Evolutionary conservation across 2,113 vertebrate genomes (phyloP).

Genomic region (Rafetus swinhoei): DNA sequence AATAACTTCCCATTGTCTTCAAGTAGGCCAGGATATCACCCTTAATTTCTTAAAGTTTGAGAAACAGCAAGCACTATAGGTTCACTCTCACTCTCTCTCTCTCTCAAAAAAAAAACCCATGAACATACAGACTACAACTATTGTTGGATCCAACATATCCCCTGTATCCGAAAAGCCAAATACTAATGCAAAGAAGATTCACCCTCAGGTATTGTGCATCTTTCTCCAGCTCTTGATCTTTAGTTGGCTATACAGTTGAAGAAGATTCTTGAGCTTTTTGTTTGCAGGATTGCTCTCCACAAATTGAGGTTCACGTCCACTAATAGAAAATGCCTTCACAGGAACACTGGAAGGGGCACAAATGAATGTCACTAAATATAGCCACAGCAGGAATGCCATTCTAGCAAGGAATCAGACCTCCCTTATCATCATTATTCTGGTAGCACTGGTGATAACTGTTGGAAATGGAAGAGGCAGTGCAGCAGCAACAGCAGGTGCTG

Average conservation of each 20-base stretch:
- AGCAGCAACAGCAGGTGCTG: neutral
- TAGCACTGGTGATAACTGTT: neutral
- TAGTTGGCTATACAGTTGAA: neutral
- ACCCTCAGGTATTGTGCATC: neutral
- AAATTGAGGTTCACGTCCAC: no score
- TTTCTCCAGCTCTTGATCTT: neutral
- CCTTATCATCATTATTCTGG: rapidly evolving
- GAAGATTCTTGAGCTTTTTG: rapidly evolving
- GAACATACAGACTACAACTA: neutral
- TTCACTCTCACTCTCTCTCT: no score
- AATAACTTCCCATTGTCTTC: neutral
- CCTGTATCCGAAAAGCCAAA: no score
- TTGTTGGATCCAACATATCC: neutral
- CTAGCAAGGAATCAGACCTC: neutral
- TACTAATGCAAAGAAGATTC: neutral
- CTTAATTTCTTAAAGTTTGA: neutral
- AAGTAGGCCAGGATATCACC: neutral
- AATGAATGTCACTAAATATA: neutral
- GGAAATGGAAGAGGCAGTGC: neutral
- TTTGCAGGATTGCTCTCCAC: no score
- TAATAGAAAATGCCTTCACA: rapidly evolving
- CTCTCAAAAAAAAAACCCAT: no score
- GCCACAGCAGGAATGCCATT: neutral
- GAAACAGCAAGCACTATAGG: neutral
- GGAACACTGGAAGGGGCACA: neutral